phyloP scores from a whole-genome alignment of 2,888 invertebrate species.

The Drosophila pseudotalamancana region DNA sequence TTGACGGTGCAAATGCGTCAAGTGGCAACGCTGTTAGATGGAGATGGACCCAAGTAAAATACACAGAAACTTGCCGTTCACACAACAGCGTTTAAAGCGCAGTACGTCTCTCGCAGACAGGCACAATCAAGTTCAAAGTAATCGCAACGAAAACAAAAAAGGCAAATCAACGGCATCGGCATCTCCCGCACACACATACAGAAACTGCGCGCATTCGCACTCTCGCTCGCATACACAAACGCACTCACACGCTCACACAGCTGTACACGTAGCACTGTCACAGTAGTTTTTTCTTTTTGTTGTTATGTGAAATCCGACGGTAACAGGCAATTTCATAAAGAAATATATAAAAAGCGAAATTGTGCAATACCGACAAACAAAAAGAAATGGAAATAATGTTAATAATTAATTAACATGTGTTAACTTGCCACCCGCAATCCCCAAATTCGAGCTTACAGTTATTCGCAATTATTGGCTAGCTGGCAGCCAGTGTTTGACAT shows the following conservation, averaged over 20 bases:
- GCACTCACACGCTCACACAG: conserved; percentile 44
- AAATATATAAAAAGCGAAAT: conserved; percentile 37
- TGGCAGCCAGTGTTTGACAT: conserved; percentile 47
- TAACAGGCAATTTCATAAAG: conserved; percentile 26
- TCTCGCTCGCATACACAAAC: conserved; percentile 46
- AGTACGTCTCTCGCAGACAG: conserved; percentile 43
- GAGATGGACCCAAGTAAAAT: conserved; percentile 30
- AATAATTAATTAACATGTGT: conserved; percentile 43
- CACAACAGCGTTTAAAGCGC: conserved; percentile 44
- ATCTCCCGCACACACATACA: conserved; percentile 42
- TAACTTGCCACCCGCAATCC: conserved; percentile 3
- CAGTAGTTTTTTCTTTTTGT: conserved; percentile 38
- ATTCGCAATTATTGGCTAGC: conserved; percentile 42
- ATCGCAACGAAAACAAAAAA: conserved; percentile 46
- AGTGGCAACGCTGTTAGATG: conserved; percentile 48
- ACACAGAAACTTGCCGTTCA: conserved; percentile 19
- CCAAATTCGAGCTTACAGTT: conserved; percentile 33
- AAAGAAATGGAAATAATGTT: conserved; percentile 35
- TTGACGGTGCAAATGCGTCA: conserved; percentile 41
- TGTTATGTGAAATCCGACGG: conserved; percentile 43
- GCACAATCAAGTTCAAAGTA: conserved; percentile 67
- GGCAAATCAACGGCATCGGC: conserved; percentile 37
- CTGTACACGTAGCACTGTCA: conserved; percentile 70
- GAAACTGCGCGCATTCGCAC: conserved; percentile 63
- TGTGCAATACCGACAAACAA: conserved; percentile 53